Evolutionary conservation across 1,140 invertebrate genomes (phyloP).

Genomic region (Diachasmimorpha longicaudata): DNA sequence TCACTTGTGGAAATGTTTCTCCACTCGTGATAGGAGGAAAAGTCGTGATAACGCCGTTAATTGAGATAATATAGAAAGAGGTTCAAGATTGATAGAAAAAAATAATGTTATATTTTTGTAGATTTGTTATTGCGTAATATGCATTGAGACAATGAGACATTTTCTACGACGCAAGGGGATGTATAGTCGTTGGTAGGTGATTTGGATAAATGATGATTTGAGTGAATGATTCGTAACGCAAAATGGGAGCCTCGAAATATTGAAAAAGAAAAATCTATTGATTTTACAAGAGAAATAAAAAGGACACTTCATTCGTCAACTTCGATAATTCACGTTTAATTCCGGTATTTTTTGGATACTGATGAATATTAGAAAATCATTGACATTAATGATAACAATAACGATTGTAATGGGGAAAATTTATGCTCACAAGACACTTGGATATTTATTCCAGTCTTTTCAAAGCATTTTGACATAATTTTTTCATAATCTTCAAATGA

Average conservation of each 20-base stretch:
- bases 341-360: conserved; percentile 14
- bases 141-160: conserved; percentile 59
- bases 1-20: not conserved
- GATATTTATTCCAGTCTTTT: not conserved
- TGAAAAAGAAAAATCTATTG: conserved; percentile 3
- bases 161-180: conserved; percentile 43
- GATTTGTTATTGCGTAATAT: conserved; percentile 62
- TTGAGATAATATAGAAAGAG: conserved; percentile 53
- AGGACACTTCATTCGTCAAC: conserved; percentile 11
- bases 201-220: conserved; percentile 1
- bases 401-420: conserved; percentile 11
- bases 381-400: conserved; percentile 4
- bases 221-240: conserved; percentile 3
- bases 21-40: conserved; percentile 5
- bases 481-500: not conserved
- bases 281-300: not conserved
- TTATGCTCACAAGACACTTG: conserved; percentile 5
- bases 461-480: conserved; percentile 17
- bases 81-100: conserved; percentile 44
- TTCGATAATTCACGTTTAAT: conserved; percentile 14
- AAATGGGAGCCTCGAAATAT: conserved; percentile 19
- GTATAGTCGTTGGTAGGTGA: not conserved
- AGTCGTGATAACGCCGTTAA: conserved; percentile 42
- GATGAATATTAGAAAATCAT: conserved; percentile 12
- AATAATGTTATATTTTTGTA: conserved; percentile 62